These are phyloP conservation scores for Scortum barcoo DNA, from an alignment of 2,113 vertebrate genomes.

Conservation along the genomic window DNA sequence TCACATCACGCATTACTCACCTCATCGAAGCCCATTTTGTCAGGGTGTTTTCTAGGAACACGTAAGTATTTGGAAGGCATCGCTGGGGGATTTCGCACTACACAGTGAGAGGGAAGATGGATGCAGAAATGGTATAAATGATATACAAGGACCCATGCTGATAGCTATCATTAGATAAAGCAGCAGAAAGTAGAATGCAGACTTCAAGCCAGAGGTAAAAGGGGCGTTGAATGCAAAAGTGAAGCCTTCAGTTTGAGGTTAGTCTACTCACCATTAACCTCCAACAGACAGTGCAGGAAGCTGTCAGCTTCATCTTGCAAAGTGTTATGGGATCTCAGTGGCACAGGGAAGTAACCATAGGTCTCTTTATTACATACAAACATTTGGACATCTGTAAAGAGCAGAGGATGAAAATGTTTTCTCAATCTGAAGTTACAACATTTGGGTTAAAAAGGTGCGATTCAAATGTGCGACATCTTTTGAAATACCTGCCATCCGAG, in stretches of 20 bases:
- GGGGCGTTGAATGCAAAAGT: constrained; percentile 8
- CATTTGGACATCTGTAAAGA: constrained; percentile 90
- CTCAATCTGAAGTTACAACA: neutral
- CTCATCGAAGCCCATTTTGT: constrained; percentile 94
- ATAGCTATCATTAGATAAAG: constrained; percentile 22
- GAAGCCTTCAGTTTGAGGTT: neutral
- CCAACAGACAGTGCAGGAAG: constrained; percentile 89
- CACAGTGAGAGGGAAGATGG: constrained; percentile 64
- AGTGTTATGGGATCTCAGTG: constrained; percentile 88
- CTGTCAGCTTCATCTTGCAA: constrained; percentile 91
- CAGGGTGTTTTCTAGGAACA: constrained; percentile 78
- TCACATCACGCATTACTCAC: constrained; percentile 77
- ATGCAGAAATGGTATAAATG: constrained; percentile 67
- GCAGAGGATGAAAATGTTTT: constrained; percentile 5
- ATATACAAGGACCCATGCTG: constrained; percentile 43
- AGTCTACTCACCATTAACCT: constrained; percentile 89
- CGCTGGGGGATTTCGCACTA: constrained; percentile 87
- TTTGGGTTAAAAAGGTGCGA: neutral
- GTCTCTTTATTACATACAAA: constrained; percentile 90
- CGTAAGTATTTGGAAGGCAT: constrained; percentile 86
- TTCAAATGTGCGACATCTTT: neutral
- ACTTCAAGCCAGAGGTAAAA: constrained; percentile 13
- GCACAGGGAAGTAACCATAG: constrained; percentile 90
- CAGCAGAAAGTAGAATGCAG: constrained; percentile 22
- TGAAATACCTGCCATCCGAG: constrained; percentile 89